Evolutionary conservation across 2,888 invertebrate species (phyloP).

Genomic region (Cordilura impudica): DNA sequence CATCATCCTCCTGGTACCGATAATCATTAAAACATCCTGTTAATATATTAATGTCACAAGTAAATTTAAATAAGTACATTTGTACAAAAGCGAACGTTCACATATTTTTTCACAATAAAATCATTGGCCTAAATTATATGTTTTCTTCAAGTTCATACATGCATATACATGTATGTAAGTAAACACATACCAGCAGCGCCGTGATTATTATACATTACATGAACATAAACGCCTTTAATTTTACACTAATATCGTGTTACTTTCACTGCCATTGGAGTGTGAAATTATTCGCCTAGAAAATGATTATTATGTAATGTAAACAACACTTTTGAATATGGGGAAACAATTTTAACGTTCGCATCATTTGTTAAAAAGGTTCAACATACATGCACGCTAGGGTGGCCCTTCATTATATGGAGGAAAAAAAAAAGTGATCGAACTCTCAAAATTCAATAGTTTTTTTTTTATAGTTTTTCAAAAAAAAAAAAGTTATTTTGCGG

Average conservation of each 20-base stretch:
- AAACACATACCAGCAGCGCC: not conserved
- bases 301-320: not conserved
- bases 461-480: too few relatives aligned
- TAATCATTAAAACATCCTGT: too few relatives aligned
- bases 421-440: too few relatives aligned
- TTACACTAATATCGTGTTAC: slow-evolving; percentile 40
- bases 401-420: too few relatives aligned
- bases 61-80: too few relatives aligned
- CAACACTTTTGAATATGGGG: slow-evolving; percentile 6
- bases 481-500: too few relatives aligned
- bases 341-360: slow-evolving; percentile 6
- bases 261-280: not conserved
- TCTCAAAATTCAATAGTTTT: too few relatives aligned
- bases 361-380: not conserved
- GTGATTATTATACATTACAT: not conserved
- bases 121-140: slow-evolving; percentile 56
- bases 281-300: not conserved
- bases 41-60: too few relatives aligned
- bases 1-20: too few relatives aligned
- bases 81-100: not conserved
- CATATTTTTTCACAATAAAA: slow-evolving; percentile 38
- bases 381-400: too few relatives aligned
- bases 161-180: not conserved
- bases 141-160: not conserved
- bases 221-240: slow-evolving; percentile 27